These are phyloP conservation scores for Lithobates pipiens DNA, from an alignment of 2,797 vertebrate species.

Conservation along the genomic window DNA sequence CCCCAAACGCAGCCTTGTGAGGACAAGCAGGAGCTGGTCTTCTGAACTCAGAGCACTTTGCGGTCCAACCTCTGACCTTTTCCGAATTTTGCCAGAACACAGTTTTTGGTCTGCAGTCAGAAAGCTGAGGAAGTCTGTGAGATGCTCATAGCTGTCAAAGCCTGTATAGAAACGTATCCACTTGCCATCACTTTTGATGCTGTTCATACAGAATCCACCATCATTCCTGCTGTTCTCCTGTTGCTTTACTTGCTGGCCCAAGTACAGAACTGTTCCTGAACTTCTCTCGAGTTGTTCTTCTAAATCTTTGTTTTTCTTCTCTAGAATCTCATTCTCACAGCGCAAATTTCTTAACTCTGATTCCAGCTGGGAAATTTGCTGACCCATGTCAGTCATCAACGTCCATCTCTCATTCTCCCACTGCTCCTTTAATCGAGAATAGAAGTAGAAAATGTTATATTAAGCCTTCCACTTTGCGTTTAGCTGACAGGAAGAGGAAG, in stretches of 20 bases:
- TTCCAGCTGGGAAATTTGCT: constrained; percentile 46
- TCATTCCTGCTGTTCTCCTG: background rate
- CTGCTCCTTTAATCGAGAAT: constrained; percentile 47
- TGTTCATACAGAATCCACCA: constrained; percentile 54
- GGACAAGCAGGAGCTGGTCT: constrained; percentile 67
- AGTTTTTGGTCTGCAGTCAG: constrained; percentile 54
- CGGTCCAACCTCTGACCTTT: constrained; percentile 39
- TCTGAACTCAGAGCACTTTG: constrained; percentile 60
- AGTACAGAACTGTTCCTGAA: constrained; percentile 53
- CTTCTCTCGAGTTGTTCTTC: constrained; percentile 50
- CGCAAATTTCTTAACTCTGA: constrained; percentile 51
- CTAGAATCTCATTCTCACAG: constrained; percentile 49
- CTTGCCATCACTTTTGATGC: constrained; percentile 46
- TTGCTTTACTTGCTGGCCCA: constrained; percentile 61
- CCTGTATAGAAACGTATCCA: constrained; percentile 68
- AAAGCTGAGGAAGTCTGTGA: constrained; percentile 64
- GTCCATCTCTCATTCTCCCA: constrained; percentile 55
- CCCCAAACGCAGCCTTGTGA: constrained; percentile 65
- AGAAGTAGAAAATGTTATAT: background rate
- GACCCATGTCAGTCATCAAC: constrained; percentile 36
- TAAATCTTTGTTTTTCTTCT: constrained; percentile 12
- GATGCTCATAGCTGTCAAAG: constrained; percentile 60
- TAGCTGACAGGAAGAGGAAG: too few relatives aligned
- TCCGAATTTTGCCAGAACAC: constrained; percentile 45
- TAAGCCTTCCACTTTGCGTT: background rate